Base-by-base conservation (phyloP, 2,888 invertebrate species). In the Polylopha cassiicola region DNA sequence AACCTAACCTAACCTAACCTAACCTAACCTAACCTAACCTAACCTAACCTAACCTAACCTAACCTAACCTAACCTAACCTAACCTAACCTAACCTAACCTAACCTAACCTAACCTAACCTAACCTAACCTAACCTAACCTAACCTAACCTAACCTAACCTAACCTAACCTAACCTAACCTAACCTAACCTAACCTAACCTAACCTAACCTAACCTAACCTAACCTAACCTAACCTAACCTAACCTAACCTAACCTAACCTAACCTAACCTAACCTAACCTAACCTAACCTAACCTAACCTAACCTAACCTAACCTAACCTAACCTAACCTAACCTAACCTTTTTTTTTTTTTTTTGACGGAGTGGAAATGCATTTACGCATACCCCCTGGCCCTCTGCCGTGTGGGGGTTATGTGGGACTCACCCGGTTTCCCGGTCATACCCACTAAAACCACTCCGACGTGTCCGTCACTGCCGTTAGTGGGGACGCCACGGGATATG, bases 1-100 rank as follows among this genome's bases (percentile, higher is more conserved):
- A 33, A 33, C 33, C 33, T 33, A 33, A 33, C 33, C 33, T 33
- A 33, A 33, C 33, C 33, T 33, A 33, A 33, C 33, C 33, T 33
- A 33, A 33, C 33, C 33, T 33, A 33, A 33, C 33, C 33, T 33
- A 33, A 33, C 33, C 33, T 33, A 33, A 33, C 33, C 33, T 33
- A 33, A 33, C 33, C 33, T 33, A 33, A 33, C 33, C 33, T 33
- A 33, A 33, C 33, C 33, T 33, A 33, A 33, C 33, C 33, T 33
- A 33, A 33, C 33, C 33, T 33, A 33, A 33, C 33, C 33, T 33
- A 33, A 33, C 33, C 33, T 33, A 33, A 33, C 33, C 33, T 33
- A 33, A 33, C 33, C 33, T 33, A 33, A 33, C 33, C 33, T 33
- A 33, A 33, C 33, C 33, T 33, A 33, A 33, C 33, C 33, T 33